A percentile compares a stretch with the other conserved stretches of the same genome.
phyloP scores from a whole-genome alignment of 1,140 invertebrate species.

The Coelopa frigida region DNA sequence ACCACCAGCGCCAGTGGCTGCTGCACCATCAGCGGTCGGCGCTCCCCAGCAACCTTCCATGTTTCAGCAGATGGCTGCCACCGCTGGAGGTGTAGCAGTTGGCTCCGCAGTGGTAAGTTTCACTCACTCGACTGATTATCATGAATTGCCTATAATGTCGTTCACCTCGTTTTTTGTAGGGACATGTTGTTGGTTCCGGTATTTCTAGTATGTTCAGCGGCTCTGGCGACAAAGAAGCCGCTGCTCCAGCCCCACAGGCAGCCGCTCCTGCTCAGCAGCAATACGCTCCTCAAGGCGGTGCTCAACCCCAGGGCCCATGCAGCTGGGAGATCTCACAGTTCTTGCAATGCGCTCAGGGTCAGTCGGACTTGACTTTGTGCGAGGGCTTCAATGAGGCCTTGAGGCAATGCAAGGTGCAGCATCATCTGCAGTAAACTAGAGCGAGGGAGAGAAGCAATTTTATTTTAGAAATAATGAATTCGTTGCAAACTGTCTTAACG shows the following conservation, averaged over 20 bases:
- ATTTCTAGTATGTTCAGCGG: slow-evolving; percentile 78
- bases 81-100: slow-evolving; percentile 81
- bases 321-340: slow-evolving; percentile 88
- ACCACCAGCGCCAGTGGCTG: slow-evolving; percentile 33
- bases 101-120: slow-evolving; percentile 71
- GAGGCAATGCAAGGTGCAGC: slow-evolving; percentile 72
- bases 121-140: neutral
- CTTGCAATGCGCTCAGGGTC: slow-evolving; percentile 77
- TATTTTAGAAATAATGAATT: no score
- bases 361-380: slow-evolving; percentile 76
- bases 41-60: slow-evolving; percentile 37
- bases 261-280: slow-evolving; percentile 33
- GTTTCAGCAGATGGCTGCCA: slow-evolving; percentile 74
- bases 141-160: no score
- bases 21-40: slow-evolving; percentile 31
- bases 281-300: slow-evolving; percentile 37
- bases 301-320: slow-evolving; percentile 58
- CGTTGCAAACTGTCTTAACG: no score
- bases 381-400: slow-evolving; percentile 90
- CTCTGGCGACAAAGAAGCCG: slow-evolving; percentile 53
- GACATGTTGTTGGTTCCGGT: slow-evolving; percentile 77
- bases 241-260: slow-evolving; percentile 43
- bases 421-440: slow-evolving; percentile 39
- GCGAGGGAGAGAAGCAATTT: no score
- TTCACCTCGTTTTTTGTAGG: slow-evolving; percentile 51